These are phyloP conservation scores for Nasonia longicornis DNA, from an alignment of 1,140 invertebrate species.

Conservation along the genomic window DNA sequence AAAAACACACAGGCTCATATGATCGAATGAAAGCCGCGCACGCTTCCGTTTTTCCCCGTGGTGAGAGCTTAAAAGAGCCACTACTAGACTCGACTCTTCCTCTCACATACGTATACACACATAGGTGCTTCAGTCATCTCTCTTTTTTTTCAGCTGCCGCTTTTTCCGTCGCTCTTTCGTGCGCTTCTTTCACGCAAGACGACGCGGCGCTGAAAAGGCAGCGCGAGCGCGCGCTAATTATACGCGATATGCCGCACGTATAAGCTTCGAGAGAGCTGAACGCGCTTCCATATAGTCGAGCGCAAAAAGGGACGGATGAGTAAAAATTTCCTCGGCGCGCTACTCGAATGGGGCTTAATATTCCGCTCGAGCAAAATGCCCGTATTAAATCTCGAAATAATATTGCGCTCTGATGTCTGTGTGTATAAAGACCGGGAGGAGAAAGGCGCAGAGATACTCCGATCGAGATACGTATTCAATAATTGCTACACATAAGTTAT, in stretches of 20 bases:
- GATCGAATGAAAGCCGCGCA: neutral
- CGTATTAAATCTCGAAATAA: too few relatives aligned
- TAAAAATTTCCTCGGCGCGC: too few relatives aligned
- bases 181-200: slow-evolving; percentile 18
- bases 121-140: neutral
- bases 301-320: neutral
- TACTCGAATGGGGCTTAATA: too few relatives aligned
- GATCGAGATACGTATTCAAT: slow-evolving; percentile 25
- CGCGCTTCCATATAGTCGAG: neutral
- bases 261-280: neutral
- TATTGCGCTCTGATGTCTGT: neutral
- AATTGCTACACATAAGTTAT: slow-evolving; percentile 18
- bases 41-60: neutral
- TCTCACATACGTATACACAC: too few relatives aligned
- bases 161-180: slow-evolving; percentile 18
- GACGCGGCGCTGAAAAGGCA: slow-evolving; percentile 30
- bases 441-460: slow-evolving; percentile 10
- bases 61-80: neutral
- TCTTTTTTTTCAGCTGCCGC: neutral
- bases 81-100: too few relatives aligned
- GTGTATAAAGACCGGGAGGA: neutral
- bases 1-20: neutral
- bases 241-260: neutral
- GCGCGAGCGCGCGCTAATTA: slow-evolving; percentile 15
- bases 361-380: too few relatives aligned